These are phyloP conservation scores for Pseudomugil tenellus DNA, from an alignment of 2,797 vertebrate species.

Conservation along the genomic window DNA sequence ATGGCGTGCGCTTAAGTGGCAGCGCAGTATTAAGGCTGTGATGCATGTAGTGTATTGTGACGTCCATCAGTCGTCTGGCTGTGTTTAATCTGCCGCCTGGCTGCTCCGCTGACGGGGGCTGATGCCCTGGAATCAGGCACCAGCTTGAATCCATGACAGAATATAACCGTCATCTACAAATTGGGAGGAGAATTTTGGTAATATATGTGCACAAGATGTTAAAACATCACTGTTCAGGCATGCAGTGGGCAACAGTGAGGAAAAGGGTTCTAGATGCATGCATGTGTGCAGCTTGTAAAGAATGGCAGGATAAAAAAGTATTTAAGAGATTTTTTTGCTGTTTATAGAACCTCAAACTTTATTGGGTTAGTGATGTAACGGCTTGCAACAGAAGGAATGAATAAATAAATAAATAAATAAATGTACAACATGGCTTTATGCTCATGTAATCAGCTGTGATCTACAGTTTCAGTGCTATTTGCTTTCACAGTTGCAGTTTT, in stretches of 20 bases:
- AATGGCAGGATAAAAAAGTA: no score
- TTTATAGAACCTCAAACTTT: neutral
- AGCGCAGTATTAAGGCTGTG: slow-evolving; percentile 49
- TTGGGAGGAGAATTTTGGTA: slow-evolving; percentile 18
- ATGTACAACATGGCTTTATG: neutral
- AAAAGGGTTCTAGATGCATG: no score
- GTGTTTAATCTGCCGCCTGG: slow-evolving; percentile 41
- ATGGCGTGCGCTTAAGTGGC: slow-evolving; percentile 44
- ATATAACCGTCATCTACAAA: slow-evolving; percentile 27
- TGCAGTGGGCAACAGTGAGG: neutral
- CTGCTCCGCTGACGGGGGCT: slow-evolving; percentile 27
- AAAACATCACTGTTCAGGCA: slow-evolving; percentile 4
- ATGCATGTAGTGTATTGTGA: slow-evolving; percentile 62
- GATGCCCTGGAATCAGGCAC: slow-evolving; percentile 15
- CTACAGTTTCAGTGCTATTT: slow-evolving; percentile 6
- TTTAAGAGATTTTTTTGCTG: neutral
- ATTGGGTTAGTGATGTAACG: neutral
- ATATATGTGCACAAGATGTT: slow-evolving; percentile 7
- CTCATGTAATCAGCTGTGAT: slow-evolving; percentile 5
- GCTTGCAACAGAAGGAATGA: neutral
- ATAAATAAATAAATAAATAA: no score
- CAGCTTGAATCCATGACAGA: slow-evolving; percentile 15
- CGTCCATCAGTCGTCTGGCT: slow-evolving; percentile 50
- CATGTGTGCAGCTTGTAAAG: no score
- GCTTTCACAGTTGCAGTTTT: slow-evolving; percentile 35